phyloP scores from a whole-genome alignment of 2,797 vertebrate genomes.

The Alosa sapidissima region DNA sequence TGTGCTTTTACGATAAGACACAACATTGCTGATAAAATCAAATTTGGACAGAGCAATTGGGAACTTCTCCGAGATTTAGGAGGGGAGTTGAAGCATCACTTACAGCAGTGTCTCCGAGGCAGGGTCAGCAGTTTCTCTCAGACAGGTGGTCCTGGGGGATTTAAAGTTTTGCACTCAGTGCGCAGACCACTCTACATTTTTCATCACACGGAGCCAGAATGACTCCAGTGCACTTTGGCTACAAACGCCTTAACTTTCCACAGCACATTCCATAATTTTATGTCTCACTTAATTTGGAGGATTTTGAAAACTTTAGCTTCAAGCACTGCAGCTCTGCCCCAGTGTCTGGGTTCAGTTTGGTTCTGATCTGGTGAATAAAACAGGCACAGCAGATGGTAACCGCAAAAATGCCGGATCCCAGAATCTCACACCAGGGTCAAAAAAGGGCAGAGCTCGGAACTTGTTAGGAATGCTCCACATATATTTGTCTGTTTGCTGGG shows the following conservation, averaged over 20 bases:
- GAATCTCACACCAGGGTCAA: background rate
- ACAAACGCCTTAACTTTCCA: background rate
- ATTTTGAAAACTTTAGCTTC: background rate
- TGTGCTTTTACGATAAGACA: constrained; percentile 35
- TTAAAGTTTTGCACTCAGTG: constrained; percentile 6
- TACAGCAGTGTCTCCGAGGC: constrained; percentile 27
- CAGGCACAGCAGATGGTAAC: background rate
- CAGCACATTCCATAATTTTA: background rate
- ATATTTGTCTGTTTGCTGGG: constrained; percentile 20
- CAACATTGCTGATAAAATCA: constrained; percentile 38
- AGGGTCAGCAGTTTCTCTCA: constrained; percentile 17
- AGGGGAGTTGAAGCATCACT: constrained; percentile 22
- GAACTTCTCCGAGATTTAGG: constrained; percentile 24
- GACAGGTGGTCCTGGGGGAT: constrained; percentile 2
- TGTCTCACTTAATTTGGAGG: background rate
- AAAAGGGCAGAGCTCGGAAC: background rate
- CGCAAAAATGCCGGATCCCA: background rate
- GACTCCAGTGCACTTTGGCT: background rate
- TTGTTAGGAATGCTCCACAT: background rate
- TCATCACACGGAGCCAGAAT: background rate
- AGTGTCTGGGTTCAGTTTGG: background rate
- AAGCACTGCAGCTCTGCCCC: background rate
- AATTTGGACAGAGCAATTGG: constrained; percentile 27
- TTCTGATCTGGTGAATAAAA: background rate
- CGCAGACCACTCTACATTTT: constrained; percentile 7